Evolutionary conservation across 2,888 invertebrate genomes (phyloP), one percentile per base, ranked within the genome.

Genomic region (Andrena minutula): DNA sequence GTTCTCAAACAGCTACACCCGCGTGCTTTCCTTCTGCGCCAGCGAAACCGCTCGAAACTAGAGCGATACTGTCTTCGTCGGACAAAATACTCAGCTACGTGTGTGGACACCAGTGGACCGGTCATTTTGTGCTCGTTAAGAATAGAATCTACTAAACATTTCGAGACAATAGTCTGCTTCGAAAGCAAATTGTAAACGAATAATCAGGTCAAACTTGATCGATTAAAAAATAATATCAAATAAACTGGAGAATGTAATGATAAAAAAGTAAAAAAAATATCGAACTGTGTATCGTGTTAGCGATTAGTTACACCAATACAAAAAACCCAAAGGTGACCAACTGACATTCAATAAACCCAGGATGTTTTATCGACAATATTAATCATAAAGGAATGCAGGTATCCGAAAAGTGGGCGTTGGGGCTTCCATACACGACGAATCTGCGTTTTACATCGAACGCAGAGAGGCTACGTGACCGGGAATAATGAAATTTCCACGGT

Each of bases 91-190:
- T 92, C 93, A 93, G 93, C 93, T 93, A 92, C 91, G 87, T 79
- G 68, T 89, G 92, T 93, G 93, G 93, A 93, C 93, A 93, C 93
- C 93, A 92, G 88, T 91, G 82, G 83, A 88, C 87, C 85, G 86
- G 66, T 83, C 60, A 84, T 74, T 82, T 81, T 64, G 70, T 75
- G 53, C 68, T 75, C 64, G 75, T 83, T 64, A 71, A 82, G 75
- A 73, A 76, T 53, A 69, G 53, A 68, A 77, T 75, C 53, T n/a
- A 60, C 41, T 66, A 71, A 84, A 80, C 63, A 73, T 70, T 56
- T 75, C 53, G 28, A 75, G 75, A 78, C 47, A 69, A 72, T 72
- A 64, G 49, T 53, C 51, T 28, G 4, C 30, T 10, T 75, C 16
- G 58, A 35, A 72, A 49, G 4, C 8, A 49, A 74, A 85, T 66